Evolutionary conservation across 2,113 vertebrate genomes (phyloP).

Genomic region (Acrocephalus kingi): DNA sequence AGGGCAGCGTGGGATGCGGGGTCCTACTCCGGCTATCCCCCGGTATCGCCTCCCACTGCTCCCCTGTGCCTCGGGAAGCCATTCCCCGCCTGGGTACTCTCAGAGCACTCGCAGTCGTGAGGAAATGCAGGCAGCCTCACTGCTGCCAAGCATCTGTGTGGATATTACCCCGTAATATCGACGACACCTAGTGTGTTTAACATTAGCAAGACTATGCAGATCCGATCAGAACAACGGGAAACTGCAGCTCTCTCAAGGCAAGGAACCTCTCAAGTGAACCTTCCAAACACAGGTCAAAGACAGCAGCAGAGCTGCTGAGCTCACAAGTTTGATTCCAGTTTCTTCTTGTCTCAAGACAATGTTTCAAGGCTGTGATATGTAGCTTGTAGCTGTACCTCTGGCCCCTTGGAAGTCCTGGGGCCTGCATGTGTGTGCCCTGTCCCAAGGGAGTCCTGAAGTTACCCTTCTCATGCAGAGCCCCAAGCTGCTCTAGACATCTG

Average conservation of each 20-base stretch:
- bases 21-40: accelerated
- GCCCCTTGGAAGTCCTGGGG: not conserved
- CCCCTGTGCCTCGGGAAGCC: not conserved
- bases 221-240: not conserved
- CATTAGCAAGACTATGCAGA: not conserved
- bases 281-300: not conserved
- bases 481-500: not conserved
- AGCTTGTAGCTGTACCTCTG: not conserved
- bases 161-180: not conserved
- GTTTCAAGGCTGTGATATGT: not conserved
- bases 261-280: no score
- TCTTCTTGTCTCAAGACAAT: not conserved
- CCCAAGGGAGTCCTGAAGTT: not conserved
- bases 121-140: not conserved
- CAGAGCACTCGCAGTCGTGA: no score
- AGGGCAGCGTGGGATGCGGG: not conserved
- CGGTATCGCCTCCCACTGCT: not conserved
- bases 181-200: not conserved
- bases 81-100: not conserved
- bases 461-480: not conserved
- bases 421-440: not conserved
- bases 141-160: not conserved
- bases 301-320: not conserved
- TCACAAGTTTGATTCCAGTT: not conserved
- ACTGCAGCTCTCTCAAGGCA: not conserved